Base-by-base conservation (phyloP, 92 coral and sea anemone species). In the Umimayanthus kanabou region DNA sequence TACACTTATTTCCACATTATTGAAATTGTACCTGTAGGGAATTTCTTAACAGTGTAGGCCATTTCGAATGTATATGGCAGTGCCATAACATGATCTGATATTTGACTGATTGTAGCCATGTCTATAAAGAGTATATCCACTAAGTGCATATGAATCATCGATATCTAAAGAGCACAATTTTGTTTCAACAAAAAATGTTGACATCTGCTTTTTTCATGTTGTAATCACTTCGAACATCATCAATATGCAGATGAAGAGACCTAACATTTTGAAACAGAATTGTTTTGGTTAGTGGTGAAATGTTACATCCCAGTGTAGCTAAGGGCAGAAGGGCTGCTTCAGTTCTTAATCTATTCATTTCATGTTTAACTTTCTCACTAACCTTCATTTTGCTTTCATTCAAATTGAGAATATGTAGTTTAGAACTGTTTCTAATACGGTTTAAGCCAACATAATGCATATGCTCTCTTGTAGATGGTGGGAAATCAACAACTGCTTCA, bases 401-500 rank as follows among this genome's bases (percentile, higher is more conserved):
- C 25, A 84, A 76, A 45, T 91, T 89, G 9, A 91, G 88, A 58
- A 91, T 88, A 67, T 88, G 90, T 30, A 91, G 33, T 53, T 28
- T 74, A 49, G 93, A 82, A 47, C 84, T 88, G 72, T 88, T 91
- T 88, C 88, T 74, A 3, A 91, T 88, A 49, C 90, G 50, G 67
- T 91, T 91, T 18, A 91, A 85, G 26, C 84, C 91, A 81, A 90
- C 93, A 53, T 87, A 87, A 73, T 90, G 93, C 91, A 90, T 90
- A 28, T 90, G 93, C 7, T 90, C 88, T 47, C 87, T 88, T 43
- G 82, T 76, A 14, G 88, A 81, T 1, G 85, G 42, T 45, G 93
- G 91, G 77, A 88, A 85, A 39, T 91, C 92, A 69, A 89, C 89
- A 70, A 91, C 94, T 64, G 93, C 93, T 77, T 81, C 87, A 88